Percentiles rank a stretch among this genome's conserved stretches.
These are phyloP conservation scores for Drosophila seguyi DNA, from an alignment of 1,140 invertebrate species.

Conservation along the genomic window DNA sequence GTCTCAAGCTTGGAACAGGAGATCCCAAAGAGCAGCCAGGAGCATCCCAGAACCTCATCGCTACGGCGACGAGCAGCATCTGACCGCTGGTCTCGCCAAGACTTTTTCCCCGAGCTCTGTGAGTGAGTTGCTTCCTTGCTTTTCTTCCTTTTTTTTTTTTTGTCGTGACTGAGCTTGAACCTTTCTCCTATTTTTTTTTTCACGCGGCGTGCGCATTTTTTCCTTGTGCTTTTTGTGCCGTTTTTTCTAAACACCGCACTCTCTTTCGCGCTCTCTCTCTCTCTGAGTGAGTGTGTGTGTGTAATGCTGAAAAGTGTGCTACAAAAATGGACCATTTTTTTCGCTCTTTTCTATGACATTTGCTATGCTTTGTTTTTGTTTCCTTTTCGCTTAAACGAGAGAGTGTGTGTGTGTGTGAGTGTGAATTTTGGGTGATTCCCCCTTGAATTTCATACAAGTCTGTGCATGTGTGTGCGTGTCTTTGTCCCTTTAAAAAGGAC, in stretches of 20 bases:
- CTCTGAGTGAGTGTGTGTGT: neutral
- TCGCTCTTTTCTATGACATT: slow-evolving; percentile 31
- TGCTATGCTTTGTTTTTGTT: slow-evolving; percentile 31
- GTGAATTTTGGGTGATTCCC: slow-evolving; percentile 35
- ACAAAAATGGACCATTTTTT: slow-evolving; percentile 40
- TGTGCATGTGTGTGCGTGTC: neutral
- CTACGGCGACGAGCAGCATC: slow-evolving; percentile 24
- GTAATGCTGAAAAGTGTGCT: slow-evolving; percentile 62
- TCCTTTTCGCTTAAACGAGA: neutral
- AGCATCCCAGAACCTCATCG: slow-evolving; percentile 26
- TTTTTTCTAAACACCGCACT: slow-evolving; percentile 73
- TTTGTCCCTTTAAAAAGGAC: neutral
- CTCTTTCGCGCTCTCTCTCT: neutral
- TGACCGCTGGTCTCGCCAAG: slow-evolving; percentile 32
- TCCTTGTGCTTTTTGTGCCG: slow-evolving; percentile 76
- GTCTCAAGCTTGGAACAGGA: neutral
- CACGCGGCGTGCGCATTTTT: slow-evolving; percentile 46
- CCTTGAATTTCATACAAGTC: neutral
- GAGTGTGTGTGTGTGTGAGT: neutral
- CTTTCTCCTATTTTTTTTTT: slow-evolving; percentile 26
- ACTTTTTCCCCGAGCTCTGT: slow-evolving; percentile 12
- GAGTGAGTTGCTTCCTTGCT: slow-evolving; percentile 36
- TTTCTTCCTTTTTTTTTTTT: slow-evolving; percentile 21
- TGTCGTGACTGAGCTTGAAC: neutral
- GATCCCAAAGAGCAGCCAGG: too few species aligned